These are phyloP conservation scores for Chaetura pelagica DNA, from an alignment of 2,113 vertebrate genomes.

Conservation along the genomic window DNA sequence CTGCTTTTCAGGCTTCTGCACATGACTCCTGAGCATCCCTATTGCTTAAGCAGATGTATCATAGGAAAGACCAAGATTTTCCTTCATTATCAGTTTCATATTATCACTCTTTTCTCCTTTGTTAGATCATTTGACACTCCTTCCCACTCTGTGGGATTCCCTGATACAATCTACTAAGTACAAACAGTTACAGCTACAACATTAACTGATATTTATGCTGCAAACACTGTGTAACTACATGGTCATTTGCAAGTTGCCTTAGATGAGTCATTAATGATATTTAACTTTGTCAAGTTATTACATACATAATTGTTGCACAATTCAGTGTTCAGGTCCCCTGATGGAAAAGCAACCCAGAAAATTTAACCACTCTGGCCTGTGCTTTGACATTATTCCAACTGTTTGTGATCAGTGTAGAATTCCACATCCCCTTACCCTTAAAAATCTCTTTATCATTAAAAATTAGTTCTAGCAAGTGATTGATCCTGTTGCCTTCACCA, in stretches of 20 bases:
- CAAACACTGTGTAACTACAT: constrained; percentile 52
- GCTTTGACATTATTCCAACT: not conserved
- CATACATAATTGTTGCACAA: constrained; percentile 68
- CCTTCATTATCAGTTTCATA: not conserved
- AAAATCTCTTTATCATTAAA: not conserved
- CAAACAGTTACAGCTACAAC: not conserved
- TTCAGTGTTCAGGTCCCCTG: constrained; percentile 52
- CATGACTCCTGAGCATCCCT: not conserved
- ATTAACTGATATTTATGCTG: constrained; percentile 71
- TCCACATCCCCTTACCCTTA: not conserved
- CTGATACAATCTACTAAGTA: constrained; percentile 2
- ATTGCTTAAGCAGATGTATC: not conserved
- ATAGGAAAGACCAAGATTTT: not conserved
- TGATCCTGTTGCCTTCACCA: not conserved
- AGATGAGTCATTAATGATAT: constrained; percentile 62
- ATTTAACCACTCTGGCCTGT: not conserved
- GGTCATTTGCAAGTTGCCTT: constrained; percentile 67
- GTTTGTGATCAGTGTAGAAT: not conserved
- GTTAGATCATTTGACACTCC: not conserved
- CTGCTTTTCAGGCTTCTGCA: not conserved
- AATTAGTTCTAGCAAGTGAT: not conserved
- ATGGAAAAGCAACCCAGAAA: constrained; percentile 10
- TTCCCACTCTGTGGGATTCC: not conserved
- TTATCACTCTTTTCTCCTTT: not conserved
- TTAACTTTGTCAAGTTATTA: constrained; percentile 72